Evolutionary conservation across 2,113 vertebrate genomes (phyloP).

Genomic region (Toxotes chatareus): DNA sequence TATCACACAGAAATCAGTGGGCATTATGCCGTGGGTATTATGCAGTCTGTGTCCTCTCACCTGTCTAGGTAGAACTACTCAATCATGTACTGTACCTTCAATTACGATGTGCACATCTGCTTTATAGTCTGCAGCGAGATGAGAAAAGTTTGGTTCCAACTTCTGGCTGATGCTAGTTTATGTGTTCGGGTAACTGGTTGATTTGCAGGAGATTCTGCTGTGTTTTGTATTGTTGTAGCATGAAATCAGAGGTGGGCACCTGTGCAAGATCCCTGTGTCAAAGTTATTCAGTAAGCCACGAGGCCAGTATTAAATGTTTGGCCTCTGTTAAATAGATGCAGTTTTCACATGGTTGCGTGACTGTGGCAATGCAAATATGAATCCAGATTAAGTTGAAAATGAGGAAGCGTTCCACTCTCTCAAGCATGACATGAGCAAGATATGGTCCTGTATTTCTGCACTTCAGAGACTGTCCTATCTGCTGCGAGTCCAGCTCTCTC

Average conservation of each 20-base stretch:
- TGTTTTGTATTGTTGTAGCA: neutral
- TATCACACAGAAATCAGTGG: constrained; percentile 13
- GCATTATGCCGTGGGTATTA: neutral
- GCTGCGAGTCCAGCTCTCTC: neutral
- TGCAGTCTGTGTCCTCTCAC: constrained; percentile 34
- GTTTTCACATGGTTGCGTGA: constrained; percentile 33
- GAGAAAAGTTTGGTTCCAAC: constrained; percentile 3
- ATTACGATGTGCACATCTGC: constrained; percentile 11
- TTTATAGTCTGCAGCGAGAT: neutral
- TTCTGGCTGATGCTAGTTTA: neutral
- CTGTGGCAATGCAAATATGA: constrained; percentile 43
- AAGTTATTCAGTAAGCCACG: constrained; percentile 3
- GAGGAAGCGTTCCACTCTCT: constrained; percentile 39
- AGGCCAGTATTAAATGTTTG: constrained; percentile 1
- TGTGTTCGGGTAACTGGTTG: neutral
- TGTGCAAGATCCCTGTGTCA: constrained; percentile 5
- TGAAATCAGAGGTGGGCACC: constrained; percentile 22
- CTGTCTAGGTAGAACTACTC: constrained; percentile 16
- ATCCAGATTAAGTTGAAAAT: constrained; percentile 37
- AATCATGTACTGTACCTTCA: constrained; percentile 9
- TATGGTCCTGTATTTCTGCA: constrained; percentile 13
- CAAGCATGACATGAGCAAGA: constrained; percentile 34
- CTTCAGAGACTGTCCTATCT: constrained; percentile 17
- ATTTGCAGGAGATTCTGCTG: neutral
- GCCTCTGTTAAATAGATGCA: constrained; percentile 17